Evolutionary conservation across 2,888 invertebrate genomes (phyloP).

Genomic region (Apodemia mormo): DNA sequence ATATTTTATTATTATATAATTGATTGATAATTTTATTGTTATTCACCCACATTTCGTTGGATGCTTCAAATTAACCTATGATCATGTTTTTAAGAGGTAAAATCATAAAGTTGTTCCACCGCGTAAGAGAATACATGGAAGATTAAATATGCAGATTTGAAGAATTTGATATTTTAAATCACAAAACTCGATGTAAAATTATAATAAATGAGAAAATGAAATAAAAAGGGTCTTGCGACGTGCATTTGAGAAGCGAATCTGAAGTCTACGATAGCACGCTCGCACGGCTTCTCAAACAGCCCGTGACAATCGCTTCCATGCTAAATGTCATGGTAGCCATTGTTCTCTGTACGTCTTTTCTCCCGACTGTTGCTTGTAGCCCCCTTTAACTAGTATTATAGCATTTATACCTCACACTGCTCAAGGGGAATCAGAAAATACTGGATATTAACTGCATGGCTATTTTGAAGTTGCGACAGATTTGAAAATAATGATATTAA

Average conservation of each 20-base stretch:
- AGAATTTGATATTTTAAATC: neutral
- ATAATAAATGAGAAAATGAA: constrained; percentile 37
- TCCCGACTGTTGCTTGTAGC: constrained; percentile 26
- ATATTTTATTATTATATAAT: too few relatives aligned
- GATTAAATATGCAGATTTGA: neutral
- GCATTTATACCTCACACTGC: constrained; percentile 69
- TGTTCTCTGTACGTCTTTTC: constrained; percentile 59
- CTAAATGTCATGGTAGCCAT: constrained; percentile 81
- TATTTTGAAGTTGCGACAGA: constrained; percentile 33
- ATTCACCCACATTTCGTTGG: too few relatives aligned
- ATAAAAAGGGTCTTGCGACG: constrained; percentile 48
- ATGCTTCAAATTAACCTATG: too few relatives aligned
- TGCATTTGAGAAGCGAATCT: constrained; percentile 62
- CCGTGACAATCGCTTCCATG: constrained; percentile 80
- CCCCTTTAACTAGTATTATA: constrained; percentile 54
- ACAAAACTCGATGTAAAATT: constrained; percentile 30
- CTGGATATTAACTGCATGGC: constrained; percentile 43
- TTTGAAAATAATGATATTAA: too few relatives aligned
- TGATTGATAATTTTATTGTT: too few relatives aligned
- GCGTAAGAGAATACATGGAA: neutral
- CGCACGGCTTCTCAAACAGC: constrained; percentile 69
- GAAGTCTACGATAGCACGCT: constrained; percentile 62
- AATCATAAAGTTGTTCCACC: too few relatives aligned
- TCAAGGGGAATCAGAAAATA: constrained; percentile 63
- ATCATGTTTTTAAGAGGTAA: too few relatives aligned